Evolutionary conservation across 2,888 invertebrate genomes (phyloP), one percentile per base, ranked within the genome.

Genomic region (Eulithis testata): DNA sequence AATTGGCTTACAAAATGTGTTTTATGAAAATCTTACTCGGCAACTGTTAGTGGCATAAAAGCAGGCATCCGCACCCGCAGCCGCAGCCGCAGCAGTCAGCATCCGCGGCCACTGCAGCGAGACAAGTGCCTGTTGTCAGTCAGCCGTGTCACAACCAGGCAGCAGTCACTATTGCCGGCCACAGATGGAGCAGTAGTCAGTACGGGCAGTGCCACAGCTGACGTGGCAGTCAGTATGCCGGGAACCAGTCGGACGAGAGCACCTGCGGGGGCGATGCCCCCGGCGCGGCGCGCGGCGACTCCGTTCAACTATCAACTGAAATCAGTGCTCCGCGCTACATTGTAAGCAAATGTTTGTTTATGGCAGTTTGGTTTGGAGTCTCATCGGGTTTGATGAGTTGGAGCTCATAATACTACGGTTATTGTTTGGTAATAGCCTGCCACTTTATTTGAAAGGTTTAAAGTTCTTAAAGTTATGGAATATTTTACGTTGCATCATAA

Each of bases 221-320:
- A 4, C 4, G 9, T 4, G 4, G 4, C 7, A 47, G 65, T 60
- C 36, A 45, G 57, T 52, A n/a, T 11, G 9, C 12, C 60, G 52
- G 59, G 60, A 59, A 63, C 69, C 65, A 37, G 66, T 66, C 63
- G 45, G 40, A 27, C 11, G 31, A 36, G 37, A n/a, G 61, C 69
- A 59, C 63, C 65, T 59, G 69, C 65, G 60, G 49, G 63, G 60
- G 44, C 69, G 66, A 64, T 55, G 64, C 63, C 67, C 64, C 37
- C 60, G 44, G 31, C n/a, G 31, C 44, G 14, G 27, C 36, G 31
- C 43, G 21, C 21, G n/a, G n/a, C n/a, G n/a, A n/a, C n/a, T n/a
- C n/a, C 57, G 44, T 14, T 27, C 56, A 9, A 43, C 60, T 50
- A 55, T 55, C 49, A 5, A 56, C 51, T 45, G 56, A 43, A 62